A percentile compares a stretch with the other conserved stretches of the same genome.
Evolutionary conservation across 1,140 invertebrate genomes (phyloP).

Genomic region (Heliconius himera): DNA sequence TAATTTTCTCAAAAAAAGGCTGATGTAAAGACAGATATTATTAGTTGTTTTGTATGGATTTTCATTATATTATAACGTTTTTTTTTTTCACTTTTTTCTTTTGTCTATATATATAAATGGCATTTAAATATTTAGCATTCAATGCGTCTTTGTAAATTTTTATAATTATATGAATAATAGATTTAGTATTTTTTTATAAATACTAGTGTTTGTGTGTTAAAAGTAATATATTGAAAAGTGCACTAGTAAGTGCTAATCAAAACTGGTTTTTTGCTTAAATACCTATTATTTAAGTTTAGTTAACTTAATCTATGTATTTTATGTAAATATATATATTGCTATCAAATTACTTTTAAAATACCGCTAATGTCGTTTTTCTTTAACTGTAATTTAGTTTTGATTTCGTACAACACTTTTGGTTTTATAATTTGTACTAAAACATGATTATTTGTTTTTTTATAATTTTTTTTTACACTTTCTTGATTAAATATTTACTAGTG

Average conservation of each 20-base stretch:
- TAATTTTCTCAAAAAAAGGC: too few relatives aligned
- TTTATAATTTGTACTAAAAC: background rate
- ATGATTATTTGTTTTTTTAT: background rate
- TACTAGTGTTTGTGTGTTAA: background rate
- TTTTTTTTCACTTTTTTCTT: background rate
- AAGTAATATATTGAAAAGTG: background rate
- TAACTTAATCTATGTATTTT: background rate
- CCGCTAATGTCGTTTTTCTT: background rate
- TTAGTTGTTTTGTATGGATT: too few relatives aligned
- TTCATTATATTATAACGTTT: too few relatives aligned
- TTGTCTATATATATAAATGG: background rate
- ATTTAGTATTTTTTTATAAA: background rate
- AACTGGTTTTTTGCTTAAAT: background rate
- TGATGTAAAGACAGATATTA: too few relatives aligned
- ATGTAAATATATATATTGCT: conserved; percentile 8
- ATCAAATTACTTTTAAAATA: background rate
- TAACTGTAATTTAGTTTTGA: background rate
- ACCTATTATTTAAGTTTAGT: background rate
- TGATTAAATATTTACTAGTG: conserved; percentile 29
- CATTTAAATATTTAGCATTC: conserved; percentile 1
- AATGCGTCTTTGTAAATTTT: background rate
- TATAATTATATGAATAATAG: background rate
- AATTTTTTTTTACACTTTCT: background rate
- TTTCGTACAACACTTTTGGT: background rate
- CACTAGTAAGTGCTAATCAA: conserved; percentile 12